Evolutionary conservation across 2,113 vertebrate genomes (phyloP), one percentile per base, ranked within the genome.

Genomic region (Empidonax traillii): DNA sequence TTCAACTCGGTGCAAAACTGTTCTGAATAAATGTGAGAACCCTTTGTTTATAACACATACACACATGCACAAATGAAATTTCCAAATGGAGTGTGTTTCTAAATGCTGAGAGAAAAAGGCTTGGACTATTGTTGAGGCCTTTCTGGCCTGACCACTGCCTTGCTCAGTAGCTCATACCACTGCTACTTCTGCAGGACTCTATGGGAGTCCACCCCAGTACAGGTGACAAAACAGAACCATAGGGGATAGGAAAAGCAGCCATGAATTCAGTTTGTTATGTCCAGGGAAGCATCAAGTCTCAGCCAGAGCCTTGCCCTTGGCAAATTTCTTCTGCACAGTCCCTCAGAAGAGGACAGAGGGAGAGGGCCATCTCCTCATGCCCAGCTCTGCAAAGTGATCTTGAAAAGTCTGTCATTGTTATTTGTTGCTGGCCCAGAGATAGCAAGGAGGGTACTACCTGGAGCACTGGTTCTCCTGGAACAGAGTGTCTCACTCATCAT

Each of bases 241-340:
- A n/a, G n/a, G 24, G 24, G 46, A 51, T 62, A 33, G 58, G 46
- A 85, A 74, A 28, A 39, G 35, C 3, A 3, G 33, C 47, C 9
- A 11, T 3, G 5, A 35, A 41, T 73, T 79, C 49, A 62, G 35
- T 1, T 62, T 59, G 30, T 10, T 13, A 20, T 8, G 19, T 13
- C 28, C 37, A 39, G 41, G 62, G 21, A 80, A 77, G 31, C 7
- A 37, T 39, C 19, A 55, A 76, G n/a, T 24, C 55, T 49, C 85
- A 84, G 28, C 13, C 15, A 23, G 33, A 51, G 30, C 20, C 25
- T 55, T 39, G 8, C 37, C 14, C 59, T 78, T n/a, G 52, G 9
- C 16, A 56, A 14, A 6, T 35, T 56, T 27, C 30, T 59, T 53
- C 31, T 62, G n/a, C 5, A 1, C 8, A 37, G 25, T 0, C 0